Conservation (phyloP, 2,888 invertebrate genomes). For the Atherix ibis region DNA sequence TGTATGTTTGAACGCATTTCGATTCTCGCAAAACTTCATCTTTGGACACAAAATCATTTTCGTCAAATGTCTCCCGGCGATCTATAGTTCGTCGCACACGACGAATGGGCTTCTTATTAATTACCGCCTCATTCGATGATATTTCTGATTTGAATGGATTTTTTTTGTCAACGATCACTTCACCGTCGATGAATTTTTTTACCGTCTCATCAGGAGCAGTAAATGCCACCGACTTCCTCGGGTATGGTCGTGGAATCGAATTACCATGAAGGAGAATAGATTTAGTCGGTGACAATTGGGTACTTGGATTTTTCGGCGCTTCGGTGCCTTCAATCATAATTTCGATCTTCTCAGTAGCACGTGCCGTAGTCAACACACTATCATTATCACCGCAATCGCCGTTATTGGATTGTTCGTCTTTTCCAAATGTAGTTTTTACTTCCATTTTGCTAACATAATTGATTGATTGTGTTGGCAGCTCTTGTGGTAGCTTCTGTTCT, state of each 20-base stretch:
- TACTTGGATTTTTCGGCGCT: no score
- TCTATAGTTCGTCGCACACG: constrained; percentile 8
- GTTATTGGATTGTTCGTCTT: no score
- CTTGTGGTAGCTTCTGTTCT: no score
- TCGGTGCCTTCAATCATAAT: no score
- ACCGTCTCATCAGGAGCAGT: constrained; percentile 27
- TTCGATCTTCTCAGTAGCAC: no score
- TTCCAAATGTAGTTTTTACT: no score
- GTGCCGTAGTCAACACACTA: no score
- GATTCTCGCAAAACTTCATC: constrained; percentile 32
- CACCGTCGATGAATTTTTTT: constrained; percentile 28
- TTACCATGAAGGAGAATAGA: constrained; percentile 3
- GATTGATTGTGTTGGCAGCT: no score
- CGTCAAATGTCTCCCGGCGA: constrained; percentile 13
- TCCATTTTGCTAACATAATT: no score
- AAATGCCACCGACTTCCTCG: constrained; percentile 26
- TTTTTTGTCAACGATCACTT: constrained; percentile 29
- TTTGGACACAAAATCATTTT: constrained; percentile 26
- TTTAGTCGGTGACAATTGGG: background rate
- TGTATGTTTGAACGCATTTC: constrained; percentile 32
- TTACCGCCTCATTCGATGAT: constrained; percentile 5
- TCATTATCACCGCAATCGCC: no score
- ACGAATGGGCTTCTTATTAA: constrained; percentile 3
- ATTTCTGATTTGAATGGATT: constrained; percentile 26
- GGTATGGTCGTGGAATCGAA: background rate